Percentiles rank a stretch among this genome's conserved stretches.
These are phyloP conservation scores for Struthidea cinerea DNA, from an alignment of 2,113 vertebrate genomes.

Conservation along the genomic window DNA sequence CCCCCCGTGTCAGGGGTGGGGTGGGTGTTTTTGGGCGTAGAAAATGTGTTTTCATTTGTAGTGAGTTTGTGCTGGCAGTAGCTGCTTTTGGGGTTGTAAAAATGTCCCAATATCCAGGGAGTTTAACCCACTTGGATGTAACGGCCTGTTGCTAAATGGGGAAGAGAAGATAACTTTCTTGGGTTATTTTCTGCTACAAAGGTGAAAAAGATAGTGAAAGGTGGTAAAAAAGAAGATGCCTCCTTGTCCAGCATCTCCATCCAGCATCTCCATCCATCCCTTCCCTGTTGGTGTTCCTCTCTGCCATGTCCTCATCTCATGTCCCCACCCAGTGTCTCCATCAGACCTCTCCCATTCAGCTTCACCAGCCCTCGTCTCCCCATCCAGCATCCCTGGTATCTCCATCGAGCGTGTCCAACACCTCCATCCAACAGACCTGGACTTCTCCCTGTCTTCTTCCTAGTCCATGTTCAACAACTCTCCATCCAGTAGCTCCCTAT, in stretches of 20 bases:
- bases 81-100: not conserved
- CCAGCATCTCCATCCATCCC: not conserved
- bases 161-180: not conserved
- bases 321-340: not conserved
- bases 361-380: not conserved
- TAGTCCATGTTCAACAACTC: fast-evolving
- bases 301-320: not conserved
- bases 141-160: not conserved
- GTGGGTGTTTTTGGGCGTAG: not conserved
- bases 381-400: not conserved
- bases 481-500: not conserved
- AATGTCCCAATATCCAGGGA: not conserved
- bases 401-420: fast-evolving
- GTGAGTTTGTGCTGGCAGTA: not conserved
- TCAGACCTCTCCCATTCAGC: not conserved
- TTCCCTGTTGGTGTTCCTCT: not conserved
- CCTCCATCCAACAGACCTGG: not conserved
- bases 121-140: not conserved
- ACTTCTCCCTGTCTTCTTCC: not conserved
- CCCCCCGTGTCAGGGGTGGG: not conserved
- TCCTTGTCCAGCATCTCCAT: not conserved
- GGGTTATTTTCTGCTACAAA: not conserved
- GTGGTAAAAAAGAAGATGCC: not conserved
- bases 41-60: not conserved
- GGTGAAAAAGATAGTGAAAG: not conserved